These are phyloP conservation scores for Vombatus ursinus DNA, from an alignment of 2,113 vertebrate genomes.

Conservation along the genomic window DNA sequence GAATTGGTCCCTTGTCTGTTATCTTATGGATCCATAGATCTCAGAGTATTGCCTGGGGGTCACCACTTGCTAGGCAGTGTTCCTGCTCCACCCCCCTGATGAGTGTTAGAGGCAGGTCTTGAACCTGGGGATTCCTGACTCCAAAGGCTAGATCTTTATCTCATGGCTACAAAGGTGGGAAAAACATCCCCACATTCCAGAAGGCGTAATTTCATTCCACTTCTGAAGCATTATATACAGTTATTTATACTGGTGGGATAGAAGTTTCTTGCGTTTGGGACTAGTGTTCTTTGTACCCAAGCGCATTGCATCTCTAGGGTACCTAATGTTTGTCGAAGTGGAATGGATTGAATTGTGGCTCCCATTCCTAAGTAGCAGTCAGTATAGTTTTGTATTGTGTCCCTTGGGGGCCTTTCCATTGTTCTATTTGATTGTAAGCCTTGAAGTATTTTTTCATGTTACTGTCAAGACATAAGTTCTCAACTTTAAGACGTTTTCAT, in stretches of 20 bases:
- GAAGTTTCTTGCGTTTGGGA: background rate
- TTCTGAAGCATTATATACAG: conserved; percentile 35
- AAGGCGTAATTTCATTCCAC: conserved; percentile 12
- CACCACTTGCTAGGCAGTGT: background rate
- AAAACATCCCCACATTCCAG: background rate
- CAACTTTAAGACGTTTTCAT: conserved; percentile 67
- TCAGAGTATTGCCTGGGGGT: background rate
- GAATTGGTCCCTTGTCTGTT: background rate
- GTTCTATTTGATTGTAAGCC: conserved; percentile 46
- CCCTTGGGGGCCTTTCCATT: background rate
- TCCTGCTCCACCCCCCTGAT: background rate
- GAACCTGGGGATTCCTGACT: background rate
- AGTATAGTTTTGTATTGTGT: conserved; percentile 25
- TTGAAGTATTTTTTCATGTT: conserved; percentile 41
- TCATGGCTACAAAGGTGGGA: background rate
- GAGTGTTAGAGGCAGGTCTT: background rate
- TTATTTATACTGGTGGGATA: background rate
- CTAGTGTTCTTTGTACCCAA: background rate
- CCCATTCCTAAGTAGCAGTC: conserved; percentile 6
- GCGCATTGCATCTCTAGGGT: background rate
- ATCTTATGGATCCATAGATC: background rate
- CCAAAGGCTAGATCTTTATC: too few relatives aligned
- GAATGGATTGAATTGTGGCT: background rate
- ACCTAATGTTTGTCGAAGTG: background rate
- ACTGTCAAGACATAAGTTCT: conserved; percentile 34